A percentile compares a stretch with the other conserved stretches of the same genome.
These are phyloP conservation scores for Corvus moneduloides DNA, from an alignment of 2,113 vertebrate genomes.

Conservation along the genomic window DNA sequence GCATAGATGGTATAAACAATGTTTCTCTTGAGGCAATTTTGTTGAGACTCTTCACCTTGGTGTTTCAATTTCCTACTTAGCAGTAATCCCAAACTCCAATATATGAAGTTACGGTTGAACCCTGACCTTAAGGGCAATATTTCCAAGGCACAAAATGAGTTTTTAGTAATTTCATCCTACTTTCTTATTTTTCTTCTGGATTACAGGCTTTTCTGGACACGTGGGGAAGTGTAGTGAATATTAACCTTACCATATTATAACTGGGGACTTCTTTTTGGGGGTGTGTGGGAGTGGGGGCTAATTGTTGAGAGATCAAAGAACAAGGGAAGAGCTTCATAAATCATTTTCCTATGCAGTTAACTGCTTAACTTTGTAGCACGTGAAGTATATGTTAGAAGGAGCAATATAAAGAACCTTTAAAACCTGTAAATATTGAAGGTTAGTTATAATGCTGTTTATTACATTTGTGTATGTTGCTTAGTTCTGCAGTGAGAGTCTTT, in stretches of 20 bases:
- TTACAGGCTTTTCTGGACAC: not conserved
- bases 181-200: not conserved
- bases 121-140: not conserved
- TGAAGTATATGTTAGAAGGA: not conserved
- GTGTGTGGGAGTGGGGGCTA: rapidly evolving
- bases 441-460: not conserved
- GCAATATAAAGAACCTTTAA: not conserved
- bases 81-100: not conserved
- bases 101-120: not conserved
- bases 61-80: not conserved
- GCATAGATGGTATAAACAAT: not conserved
- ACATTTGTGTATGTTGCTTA: not conserved
- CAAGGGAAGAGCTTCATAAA: not conserved
- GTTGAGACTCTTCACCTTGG: not conserved
- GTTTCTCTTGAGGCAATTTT: not conserved
- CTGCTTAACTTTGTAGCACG: not conserved
- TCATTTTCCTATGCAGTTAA: not conserved
- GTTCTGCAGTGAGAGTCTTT: not conserved
- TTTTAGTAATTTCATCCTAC: not conserved
- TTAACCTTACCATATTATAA: too few species aligned
- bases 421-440: not conserved
- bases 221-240: not conserved
- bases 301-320: not conserved
- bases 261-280: not conserved
- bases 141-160: not conserved